These are phyloP conservation scores for Biston stratarius DNA, from an alignment of 2,888 invertebrate species.

Conservation along the genomic window DNA sequence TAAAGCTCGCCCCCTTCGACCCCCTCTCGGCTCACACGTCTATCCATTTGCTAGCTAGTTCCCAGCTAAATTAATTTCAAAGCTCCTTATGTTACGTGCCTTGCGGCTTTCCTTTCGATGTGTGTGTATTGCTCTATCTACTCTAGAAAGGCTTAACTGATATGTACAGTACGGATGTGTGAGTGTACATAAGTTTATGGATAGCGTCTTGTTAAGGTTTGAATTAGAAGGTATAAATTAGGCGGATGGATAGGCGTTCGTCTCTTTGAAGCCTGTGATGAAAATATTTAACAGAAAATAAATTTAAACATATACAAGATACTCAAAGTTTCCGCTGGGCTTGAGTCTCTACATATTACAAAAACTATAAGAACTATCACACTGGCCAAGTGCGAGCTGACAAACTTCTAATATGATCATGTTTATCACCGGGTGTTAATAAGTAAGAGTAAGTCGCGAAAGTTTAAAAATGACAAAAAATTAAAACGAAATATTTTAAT, in stretches of 20 bases:
- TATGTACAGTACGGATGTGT: constrained; percentile 62
- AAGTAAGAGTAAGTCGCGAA: no score
- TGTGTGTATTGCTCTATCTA: constrained; percentile 74
- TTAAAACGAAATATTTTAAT: no score
- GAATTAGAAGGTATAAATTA: constrained; percentile 83
- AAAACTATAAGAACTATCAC: no score
- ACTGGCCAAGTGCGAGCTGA: no score
- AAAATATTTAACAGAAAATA: background rate
- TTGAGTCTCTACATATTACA: no score
- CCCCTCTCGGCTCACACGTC: constrained; percentile 80
- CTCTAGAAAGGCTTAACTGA: constrained; percentile 82
- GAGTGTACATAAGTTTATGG: constrained; percentile 70
- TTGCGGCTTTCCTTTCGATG: constrained; percentile 81
- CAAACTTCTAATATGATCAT: no score
- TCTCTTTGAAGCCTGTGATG: constrained; percentile 40
- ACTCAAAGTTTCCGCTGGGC: no score
- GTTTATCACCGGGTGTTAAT: no score
- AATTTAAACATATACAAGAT: background rate
- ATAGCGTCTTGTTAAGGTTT: constrained; percentile 79
- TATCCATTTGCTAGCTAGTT: constrained; percentile 87
- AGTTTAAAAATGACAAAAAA: no score
- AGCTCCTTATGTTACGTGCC: constrained; percentile 87
- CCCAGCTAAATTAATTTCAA: constrained; percentile 87
- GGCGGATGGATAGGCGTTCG: constrained; percentile 64
- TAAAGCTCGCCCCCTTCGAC: constrained; percentile 59